A percentile compares a stretch with the other conserved stretches of the same genome.
These are phyloP conservation scores for Oreochromis aureus DNA, from an alignment of 2,113 vertebrate genomes.

Conservation along the genomic window DNA sequence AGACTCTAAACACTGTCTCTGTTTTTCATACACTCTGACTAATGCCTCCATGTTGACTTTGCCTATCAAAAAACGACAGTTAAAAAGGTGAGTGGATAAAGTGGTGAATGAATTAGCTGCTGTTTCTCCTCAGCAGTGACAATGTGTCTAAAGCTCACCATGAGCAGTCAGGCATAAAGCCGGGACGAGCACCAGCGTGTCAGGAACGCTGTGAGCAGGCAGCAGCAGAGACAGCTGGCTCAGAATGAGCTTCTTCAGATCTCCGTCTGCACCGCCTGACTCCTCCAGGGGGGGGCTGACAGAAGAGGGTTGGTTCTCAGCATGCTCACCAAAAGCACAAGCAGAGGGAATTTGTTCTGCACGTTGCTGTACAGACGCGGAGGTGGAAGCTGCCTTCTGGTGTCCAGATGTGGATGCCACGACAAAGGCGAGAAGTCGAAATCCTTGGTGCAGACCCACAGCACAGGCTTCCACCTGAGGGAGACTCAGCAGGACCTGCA, in stretches of 20 bases:
- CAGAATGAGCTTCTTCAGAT: conserved; percentile 55
- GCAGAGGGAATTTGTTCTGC: not conserved
- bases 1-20: conserved; percentile 51
- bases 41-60: conserved; percentile 83
- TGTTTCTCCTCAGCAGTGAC: not conserved
- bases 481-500: conserved; percentile 76
- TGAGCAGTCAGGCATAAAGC: conserved; percentile 81
- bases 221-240: conserved; percentile 72
- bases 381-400: not conserved
- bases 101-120: not conserved
- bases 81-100: not conserved
- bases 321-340: not conserved
- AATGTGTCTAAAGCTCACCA: conserved; percentile 63
- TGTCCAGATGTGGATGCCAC: conserved; percentile 59
- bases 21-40: conserved; percentile 74
- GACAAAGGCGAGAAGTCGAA: conserved; percentile 82
- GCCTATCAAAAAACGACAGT: conserved; percentile 66
- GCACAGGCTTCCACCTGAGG: conserved; percentile 81
- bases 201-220: conserved; percentile 79
- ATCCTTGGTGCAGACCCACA: conserved; percentile 71
- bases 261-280: conserved; percentile 19
- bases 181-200: conserved; percentile 78
- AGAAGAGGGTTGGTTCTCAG: not conserved
- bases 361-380: not conserved
- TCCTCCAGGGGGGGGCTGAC: not conserved